Evolutionary conservation across 1,140 invertebrate genomes (phyloP).

Genomic region (Drosophila bocki): DNA sequence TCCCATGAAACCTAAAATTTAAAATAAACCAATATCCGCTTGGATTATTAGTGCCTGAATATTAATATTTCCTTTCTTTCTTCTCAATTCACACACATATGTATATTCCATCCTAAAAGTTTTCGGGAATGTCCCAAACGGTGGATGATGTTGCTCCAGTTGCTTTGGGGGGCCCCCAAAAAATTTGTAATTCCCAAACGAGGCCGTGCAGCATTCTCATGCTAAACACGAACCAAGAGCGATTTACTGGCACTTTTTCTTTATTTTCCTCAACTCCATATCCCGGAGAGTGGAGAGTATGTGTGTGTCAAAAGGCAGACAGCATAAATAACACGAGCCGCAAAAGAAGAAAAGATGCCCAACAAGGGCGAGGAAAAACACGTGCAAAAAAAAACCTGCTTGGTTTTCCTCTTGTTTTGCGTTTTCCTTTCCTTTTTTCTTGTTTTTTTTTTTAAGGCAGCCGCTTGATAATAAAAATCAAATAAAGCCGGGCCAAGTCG

Average conservation of each 20-base stretch:
- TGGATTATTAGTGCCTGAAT: neutral
- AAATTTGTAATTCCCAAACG: conserved; percentile 72
- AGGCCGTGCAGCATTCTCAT: conserved; percentile 60
- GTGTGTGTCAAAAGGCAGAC: conserved; percentile 62
- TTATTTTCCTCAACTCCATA: conserved; percentile 34
- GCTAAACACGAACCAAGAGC: conserved; percentile 76
- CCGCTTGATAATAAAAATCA: conserved; percentile 73
- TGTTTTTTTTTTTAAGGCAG: conserved; percentile 25
- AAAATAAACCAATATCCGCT: neutral
- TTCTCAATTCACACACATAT: neutral
- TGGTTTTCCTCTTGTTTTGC: conserved; percentile 23
- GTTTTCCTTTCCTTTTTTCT: neutral
- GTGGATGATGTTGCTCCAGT: conserved; percentile 20
- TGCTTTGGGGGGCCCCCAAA: conserved; percentile 26
- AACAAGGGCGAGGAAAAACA: conserved; percentile 42
- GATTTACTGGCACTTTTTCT: conserved; percentile 71
- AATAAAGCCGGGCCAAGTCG: conserved; percentile 63
- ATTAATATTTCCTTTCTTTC: neutral
- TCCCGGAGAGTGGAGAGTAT: conserved; percentile 2
- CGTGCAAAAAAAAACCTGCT: conserved; percentile 33
- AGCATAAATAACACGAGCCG: conserved; percentile 72
- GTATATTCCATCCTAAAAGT: conserved; percentile 9
- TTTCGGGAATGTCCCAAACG: conserved; percentile 38
- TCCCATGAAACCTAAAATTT: no score
- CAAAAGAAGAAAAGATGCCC: conserved; percentile 42